Conservation (phyloP, 2,797 vertebrate genomes). For the Buceros bicornis region DNA sequence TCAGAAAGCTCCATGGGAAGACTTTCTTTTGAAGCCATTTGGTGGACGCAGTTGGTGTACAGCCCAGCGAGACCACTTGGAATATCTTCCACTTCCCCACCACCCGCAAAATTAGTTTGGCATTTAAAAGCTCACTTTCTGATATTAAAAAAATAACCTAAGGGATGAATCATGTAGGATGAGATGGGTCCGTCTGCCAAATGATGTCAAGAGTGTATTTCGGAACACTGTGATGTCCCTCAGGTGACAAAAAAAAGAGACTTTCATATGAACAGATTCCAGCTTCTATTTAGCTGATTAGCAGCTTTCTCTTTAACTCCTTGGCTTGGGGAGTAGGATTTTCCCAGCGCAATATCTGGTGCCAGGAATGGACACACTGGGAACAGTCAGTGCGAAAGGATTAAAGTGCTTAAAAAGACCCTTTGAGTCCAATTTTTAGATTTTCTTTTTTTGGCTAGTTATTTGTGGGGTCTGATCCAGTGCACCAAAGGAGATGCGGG, state of each 20-base stretch:
- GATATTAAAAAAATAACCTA: slow-evolving; percentile 82
- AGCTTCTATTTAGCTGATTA: slow-evolving; percentile 85
- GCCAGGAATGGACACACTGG: slow-evolving; percentile 72
- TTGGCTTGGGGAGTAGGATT: slow-evolving; percentile 72
- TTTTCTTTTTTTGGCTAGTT: slow-evolving; percentile 72
- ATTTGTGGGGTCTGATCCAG: slow-evolving; percentile 74
- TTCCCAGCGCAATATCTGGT: slow-evolving; percentile 50
- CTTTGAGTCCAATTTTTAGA: slow-evolving; percentile 78
- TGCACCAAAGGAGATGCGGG: slow-evolving; percentile 81
- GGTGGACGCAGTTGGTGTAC: slow-evolving; percentile 81
- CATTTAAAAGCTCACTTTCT: slow-evolving; percentile 83
- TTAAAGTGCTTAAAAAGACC: slow-evolving; percentile 82
- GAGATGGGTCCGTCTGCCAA: slow-evolving; percentile 75
- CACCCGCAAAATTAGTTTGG: slow-evolving; percentile 83
- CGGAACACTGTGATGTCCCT: slow-evolving; percentile 76
- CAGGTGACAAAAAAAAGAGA: slow-evolving; percentile 70
- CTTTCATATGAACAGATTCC: slow-evolving; percentile 79
- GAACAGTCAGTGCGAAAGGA: slow-evolving; percentile 77
- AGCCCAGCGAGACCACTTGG: slow-evolving; percentile 80
- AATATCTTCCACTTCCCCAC: slow-evolving; percentile 70
- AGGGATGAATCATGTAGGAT: slow-evolving; percentile 75
- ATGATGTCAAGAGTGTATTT: slow-evolving; percentile 77
- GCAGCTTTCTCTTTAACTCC: slow-evolving; percentile 77
- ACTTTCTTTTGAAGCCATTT: slow-evolving; percentile 76
- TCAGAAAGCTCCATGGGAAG: slow-evolving; percentile 63